Base-by-base conservation (phyloP, 2,797 vertebrate genomes). In the Pitangus sulphuratus region DNA sequence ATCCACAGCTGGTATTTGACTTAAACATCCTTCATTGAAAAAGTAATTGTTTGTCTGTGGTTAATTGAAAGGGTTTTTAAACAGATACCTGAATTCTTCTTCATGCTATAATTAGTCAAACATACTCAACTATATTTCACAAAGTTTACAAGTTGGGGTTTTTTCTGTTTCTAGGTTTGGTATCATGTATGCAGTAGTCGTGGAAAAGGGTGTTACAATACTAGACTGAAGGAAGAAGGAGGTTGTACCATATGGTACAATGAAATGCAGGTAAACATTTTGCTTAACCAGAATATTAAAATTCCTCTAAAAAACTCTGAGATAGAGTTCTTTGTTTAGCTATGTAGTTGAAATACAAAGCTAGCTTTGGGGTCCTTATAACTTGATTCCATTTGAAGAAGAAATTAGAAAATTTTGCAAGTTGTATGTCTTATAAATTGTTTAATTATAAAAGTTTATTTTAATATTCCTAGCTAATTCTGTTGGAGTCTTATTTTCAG, bases 171-270 rank as follows among this genome's bases (percentile, higher is more conserved):
- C 26, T 94, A 99, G 99, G 99, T 99, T 85, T 99, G 99, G 99
- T 99, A 99, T 97, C 99, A 99, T 3, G 98, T 99, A 8, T 99
- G 99, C 64, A 81, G 98, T n/a, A 99, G 98, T 98, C 98, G 99
- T 96, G 99, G 99, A 50, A 98, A 99, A 97, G 99, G 99, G 3
- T 99, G 99, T 96, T 99, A 99, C 3, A 99, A 99, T 97, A 99
- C 99, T 15, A 98, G 98, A 24, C 98, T 99, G 91, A 99, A 99
- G 96, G 99, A 99, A 25, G 99, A 99, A 4, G 99, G 99, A 18
- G 99, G 99, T 39, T 99, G 99, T 92, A 99, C 99, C 89, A 99
- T 99, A 96, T 99, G 99, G 99, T 99, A 99, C 98, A 99, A 99
- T 8, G 99, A 99, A 97, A 99, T 99, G 98, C 99, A 99, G 99